These are phyloP conservation scores for Macrophya alboannulata DNA, from an alignment of 2,888 invertebrate species.

Conservation along the genomic window DNA sequence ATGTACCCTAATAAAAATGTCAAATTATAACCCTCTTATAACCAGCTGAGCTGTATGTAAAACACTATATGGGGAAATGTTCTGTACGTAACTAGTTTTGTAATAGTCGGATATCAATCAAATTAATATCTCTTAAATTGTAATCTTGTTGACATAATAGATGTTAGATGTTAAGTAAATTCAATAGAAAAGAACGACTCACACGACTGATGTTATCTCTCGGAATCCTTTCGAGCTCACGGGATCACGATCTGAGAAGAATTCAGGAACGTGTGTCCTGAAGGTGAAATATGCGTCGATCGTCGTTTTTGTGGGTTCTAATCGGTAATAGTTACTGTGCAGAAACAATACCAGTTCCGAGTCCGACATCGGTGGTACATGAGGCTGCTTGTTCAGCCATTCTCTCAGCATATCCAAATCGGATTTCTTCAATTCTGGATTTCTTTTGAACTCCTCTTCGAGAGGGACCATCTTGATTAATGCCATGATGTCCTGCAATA, in stretches of 20 bases:
- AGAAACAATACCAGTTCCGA: slow-evolving; percentile 85
- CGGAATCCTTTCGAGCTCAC: slow-evolving; percentile 80
- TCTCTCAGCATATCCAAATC: slow-evolving; percentile 84
- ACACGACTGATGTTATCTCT: slow-evolving; percentile 82
- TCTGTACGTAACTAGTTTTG: too few species aligned
- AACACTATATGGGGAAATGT: too few species aligned
- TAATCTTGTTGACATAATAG: too few species aligned
- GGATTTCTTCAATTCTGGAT: slow-evolving; percentile 83
- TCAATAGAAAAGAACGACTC: slow-evolving; percentile 72
- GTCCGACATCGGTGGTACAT: slow-evolving; percentile 84
- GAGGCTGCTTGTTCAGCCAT: slow-evolving; percentile 87
- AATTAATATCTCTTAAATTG: too few species aligned
- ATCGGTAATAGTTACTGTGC: slow-evolving; percentile 86
- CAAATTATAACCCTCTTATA: too few species aligned
- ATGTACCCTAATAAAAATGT: too few species aligned
- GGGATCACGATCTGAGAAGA: slow-evolving; percentile 84
- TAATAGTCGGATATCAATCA: too few species aligned
- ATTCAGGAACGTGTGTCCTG: slow-evolving; percentile 85
- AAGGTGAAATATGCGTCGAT: slow-evolving; percentile 87
- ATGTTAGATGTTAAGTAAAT: neutral
- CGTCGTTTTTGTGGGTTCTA: slow-evolving; percentile 86
- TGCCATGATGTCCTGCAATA: slow-evolving; percentile 39
- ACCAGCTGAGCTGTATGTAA: too few species aligned
- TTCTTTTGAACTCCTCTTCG: slow-evolving; percentile 84
- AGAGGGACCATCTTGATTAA: slow-evolving; percentile 64